Evolutionary conservation across 2,797 vertebrate species (phyloP), one percentile per base, ranked within the genome.

Genomic region (Rhinogobio ventralis): DNA sequence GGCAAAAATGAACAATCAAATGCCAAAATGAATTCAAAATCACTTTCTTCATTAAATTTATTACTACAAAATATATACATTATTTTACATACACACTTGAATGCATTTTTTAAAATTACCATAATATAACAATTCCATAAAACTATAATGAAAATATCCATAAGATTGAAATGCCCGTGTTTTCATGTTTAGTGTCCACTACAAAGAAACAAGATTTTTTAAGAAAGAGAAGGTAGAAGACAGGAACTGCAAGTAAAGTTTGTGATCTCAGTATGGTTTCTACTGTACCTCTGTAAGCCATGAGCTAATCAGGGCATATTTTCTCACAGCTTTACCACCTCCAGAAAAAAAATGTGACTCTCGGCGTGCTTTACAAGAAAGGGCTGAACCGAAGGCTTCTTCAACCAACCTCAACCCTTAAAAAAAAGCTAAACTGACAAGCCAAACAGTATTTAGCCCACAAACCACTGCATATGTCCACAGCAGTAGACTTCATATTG

Each of bases 301-400:
- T 73, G 69, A 81, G 71, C 78, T 64, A 69, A 88, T 72, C 69
- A 79, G 75, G 60, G 53, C 36, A 57, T 83, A 84, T 83, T 86
- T 87, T 87, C 84, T 85, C 89, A 90, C n/a, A 36, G 45, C 49
- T 78, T 82, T 75, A 78, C 72, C 66, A 86, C 76, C 86, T 86
- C 51, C 33, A 75, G 79, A 82, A 79, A 88, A 77, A 45, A 74
- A 62, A 64, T 66, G 74, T 86, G 60, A 46, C 25, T 28, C 62
- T 81, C 69, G 11, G 74, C 6, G 17, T 11, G 62, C 51, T 69
- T 71, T 66, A 36, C 30, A 84, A 77, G 68, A 79, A 82, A 69
- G 9, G 9, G 49, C 69, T 68, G 17, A 75, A 57, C 42, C 69
- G 39, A 71, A 79, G 20, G 0, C n/a, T 85, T 28, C 9, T 74